Evolutionary conservation across 1,140 invertebrate genomes (phyloP).

Genomic region (Temnothorax curvispinosus): DNA sequence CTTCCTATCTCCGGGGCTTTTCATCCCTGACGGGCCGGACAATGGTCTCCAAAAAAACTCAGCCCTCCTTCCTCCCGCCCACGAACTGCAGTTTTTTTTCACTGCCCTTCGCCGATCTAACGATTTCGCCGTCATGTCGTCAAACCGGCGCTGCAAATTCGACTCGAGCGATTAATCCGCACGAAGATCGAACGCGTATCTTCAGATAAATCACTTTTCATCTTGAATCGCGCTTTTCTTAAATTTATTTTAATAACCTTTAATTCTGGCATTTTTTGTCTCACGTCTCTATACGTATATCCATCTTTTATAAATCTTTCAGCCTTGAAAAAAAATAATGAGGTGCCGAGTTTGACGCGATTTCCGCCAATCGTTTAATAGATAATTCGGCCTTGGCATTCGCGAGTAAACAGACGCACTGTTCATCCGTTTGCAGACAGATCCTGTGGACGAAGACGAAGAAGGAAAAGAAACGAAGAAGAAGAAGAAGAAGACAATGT

Average conservation of each 20-base stretch:
- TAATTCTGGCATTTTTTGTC: neutral
- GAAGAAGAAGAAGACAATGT: slow-evolving; percentile 28
- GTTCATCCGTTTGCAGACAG: slow-evolving; percentile 75
- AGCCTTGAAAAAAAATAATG: neutral
- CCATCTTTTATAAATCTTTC: neutral
- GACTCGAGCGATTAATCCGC: neutral
- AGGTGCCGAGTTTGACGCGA: slow-evolving; percentile 6
- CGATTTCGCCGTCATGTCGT: slow-evolving; percentile 18
- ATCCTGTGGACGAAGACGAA: slow-evolving; percentile 49
- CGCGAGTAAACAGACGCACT: slow-evolving; percentile 85
- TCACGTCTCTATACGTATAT: neutral
- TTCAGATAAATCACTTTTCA: neutral
- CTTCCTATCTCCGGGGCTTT: slow-evolving; percentile 69
- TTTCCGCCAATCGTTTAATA: slow-evolving; percentile 42
- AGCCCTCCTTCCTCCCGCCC: slow-evolving; percentile 17
- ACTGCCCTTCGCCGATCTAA: neutral
- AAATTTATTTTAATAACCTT: neutral
- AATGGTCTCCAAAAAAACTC: slow-evolving; percentile 65
- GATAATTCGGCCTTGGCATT: slow-evolving; percentile 81
- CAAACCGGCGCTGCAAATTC: slow-evolving; percentile 29
- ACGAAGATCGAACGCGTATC: neutral
- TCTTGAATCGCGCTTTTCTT: neutral
- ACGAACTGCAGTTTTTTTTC: slow-evolving; percentile 26
- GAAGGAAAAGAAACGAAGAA: neutral
- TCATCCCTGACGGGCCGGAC: slow-evolving; percentile 62